Percentiles rank a stretch among this genome's conserved stretches.
These are phyloP conservation scores for Epistrophella euchroma DNA, from an alignment of 2,888 invertebrate genomes.

Conservation along the genomic window DNA sequence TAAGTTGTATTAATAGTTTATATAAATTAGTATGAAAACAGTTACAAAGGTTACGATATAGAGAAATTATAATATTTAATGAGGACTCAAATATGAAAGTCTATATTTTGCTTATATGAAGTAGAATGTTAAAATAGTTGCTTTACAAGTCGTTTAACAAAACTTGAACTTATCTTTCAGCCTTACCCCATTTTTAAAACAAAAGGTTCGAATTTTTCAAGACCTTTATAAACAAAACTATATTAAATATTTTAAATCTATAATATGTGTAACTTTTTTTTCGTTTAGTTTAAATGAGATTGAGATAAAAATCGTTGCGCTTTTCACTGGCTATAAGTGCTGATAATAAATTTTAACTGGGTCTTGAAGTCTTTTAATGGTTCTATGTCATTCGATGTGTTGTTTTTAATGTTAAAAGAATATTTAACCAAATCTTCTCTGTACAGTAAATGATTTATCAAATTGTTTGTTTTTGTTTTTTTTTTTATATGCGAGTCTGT, in stretches of 20 bases:
- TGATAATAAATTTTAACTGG: constrained; percentile 21
- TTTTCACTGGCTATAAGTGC: constrained; percentile 47
- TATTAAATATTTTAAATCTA: constrained; percentile 1
- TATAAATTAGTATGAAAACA: too few species aligned
- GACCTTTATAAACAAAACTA: background rate
- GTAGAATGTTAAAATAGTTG: too few species aligned
- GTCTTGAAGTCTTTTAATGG: constrained; percentile 32
- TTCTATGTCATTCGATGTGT: constrained; percentile 65
- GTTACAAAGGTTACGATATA: too few species aligned
- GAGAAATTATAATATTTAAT: too few species aligned
- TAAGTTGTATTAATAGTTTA: too few species aligned
- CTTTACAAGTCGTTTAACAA: background rate
- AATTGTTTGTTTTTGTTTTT: background rate
- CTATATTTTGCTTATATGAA: too few species aligned
- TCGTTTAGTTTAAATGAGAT: background rate
- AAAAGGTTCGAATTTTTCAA: constrained; percentile 2
- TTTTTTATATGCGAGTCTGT: constrained; percentile 57
- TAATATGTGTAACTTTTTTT: background rate
- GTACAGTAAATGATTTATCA: constrained; percentile 45
- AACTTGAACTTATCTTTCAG: background rate
- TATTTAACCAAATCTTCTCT: constrained; percentile 29
- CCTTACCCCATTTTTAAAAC: background rate
- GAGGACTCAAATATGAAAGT: too few species aligned
- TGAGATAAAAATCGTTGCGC: constrained; percentile 63
- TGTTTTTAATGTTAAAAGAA: constrained; percentile 20